Evolutionary conservation across 30 jellyfish, hydroid and myxozoan genomes (phyloP).

Genomic region (Nemopilema nomurai): DNA sequence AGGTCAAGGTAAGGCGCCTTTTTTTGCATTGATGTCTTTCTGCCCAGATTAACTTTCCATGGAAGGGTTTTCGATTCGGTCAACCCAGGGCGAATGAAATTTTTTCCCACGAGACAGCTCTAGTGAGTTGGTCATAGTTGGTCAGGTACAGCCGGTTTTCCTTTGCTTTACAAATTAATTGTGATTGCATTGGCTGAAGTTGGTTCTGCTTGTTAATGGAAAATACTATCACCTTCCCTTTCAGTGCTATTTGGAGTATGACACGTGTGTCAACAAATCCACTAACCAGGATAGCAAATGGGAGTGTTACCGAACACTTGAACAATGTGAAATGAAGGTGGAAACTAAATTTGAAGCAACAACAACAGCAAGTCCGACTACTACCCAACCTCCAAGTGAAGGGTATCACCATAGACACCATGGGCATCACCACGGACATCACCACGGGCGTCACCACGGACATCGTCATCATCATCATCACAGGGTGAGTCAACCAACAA

Average conservation of each 20-base stretch:
- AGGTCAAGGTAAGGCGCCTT: background rate
- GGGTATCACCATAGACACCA: conserved; percentile 23
- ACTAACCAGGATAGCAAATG: background rate
- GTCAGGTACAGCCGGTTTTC: no score
- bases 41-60: no score
- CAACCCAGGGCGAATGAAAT: no score
- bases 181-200: no score
- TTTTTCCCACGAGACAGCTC: no score
- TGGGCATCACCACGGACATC: no score
- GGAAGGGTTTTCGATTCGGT: no score
- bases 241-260: background rate
- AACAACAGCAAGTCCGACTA: background rate
- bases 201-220: no score
- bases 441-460: no score
- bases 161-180: no score
- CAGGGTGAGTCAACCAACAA: conserved; percentile 7
- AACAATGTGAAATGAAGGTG: background rate
- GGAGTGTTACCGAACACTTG: background rate
- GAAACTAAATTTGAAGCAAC: background rate
- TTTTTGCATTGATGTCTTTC: no score
- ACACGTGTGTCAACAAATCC: background rate
- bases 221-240: background rate
- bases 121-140: no score
- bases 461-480: conserved; percentile 14
- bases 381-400: background rate